A percentile compares a stretch with the other conserved stretches of the same genome.
phyloP scores from a whole-genome alignment of 2,113 vertebrate genomes.

The Numida meleagris region DNA sequence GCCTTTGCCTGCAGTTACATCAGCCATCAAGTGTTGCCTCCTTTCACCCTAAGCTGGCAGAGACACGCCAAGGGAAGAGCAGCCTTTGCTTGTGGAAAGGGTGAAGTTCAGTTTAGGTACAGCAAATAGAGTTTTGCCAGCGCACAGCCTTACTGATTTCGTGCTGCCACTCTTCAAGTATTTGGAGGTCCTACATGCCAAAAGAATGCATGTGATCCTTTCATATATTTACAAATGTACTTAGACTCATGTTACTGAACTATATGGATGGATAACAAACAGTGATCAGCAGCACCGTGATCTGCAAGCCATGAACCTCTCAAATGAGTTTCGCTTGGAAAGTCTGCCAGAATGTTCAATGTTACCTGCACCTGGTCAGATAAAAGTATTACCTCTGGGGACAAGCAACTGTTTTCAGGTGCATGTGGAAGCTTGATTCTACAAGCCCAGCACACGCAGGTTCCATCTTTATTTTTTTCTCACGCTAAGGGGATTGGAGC shows the following conservation, averaged over 20 bases:
- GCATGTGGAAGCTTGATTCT: not conserved
- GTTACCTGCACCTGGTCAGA: not conserved
- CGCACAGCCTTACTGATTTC: not conserved
- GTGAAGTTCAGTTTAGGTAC: not conserved
- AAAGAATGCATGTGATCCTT: not conserved
- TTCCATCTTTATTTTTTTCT: not conserved
- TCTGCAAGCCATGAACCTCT: not conserved
- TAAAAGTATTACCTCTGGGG: not conserved
- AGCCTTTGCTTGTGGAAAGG: not conserved
- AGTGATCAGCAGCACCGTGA: not conserved
- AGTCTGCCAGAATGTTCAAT: not conserved
- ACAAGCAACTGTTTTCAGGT: not conserved
- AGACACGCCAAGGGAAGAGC: not conserved
- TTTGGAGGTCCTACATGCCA: not conserved
- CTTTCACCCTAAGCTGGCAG: not conserved
- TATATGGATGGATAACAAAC: not conserved
- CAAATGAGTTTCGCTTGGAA: not conserved
- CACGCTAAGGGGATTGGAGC: not conserved
- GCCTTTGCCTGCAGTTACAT: not conserved
- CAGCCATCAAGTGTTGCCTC: not conserved
- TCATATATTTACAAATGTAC: not conserved
- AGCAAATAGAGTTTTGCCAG: not conserved
- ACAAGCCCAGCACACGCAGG: not conserved
- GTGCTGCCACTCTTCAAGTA: not conserved
- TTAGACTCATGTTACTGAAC: not conserved